A percentile compares a stretch with the other conserved stretches of the same genome.
These are phyloP conservation scores for Sanderia malayensis DNA, from an alignment of 30 jellyfish, hydroid and myxozoan genomes.

Conservation along the genomic window DNA sequence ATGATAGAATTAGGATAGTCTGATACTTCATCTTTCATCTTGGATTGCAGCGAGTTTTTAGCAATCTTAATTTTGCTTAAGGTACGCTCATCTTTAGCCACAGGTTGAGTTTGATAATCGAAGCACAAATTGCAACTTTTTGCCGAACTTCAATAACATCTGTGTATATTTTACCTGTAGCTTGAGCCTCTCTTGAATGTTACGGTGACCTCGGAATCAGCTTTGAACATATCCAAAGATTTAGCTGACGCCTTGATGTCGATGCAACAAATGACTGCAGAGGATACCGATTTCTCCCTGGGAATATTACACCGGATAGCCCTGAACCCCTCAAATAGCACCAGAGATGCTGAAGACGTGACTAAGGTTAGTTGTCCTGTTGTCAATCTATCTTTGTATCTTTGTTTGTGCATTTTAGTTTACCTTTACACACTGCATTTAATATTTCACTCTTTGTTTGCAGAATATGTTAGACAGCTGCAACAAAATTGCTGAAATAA, in stretches of 20 bases:
- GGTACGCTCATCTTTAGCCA: too few relatives aligned
- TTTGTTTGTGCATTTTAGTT: too few relatives aligned
- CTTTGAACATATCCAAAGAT: constrained; percentile 27
- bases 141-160: too few relatives aligned
- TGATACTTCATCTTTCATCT: too few relatives aligned
- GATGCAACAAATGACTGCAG: constrained; percentile 5
- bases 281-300: constrained; percentile 17
- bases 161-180: not conserved
- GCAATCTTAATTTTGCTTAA: too few relatives aligned
- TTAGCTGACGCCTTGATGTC: constrained; percentile 21
- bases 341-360: constrained; percentile 21
- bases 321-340: constrained; percentile 6
- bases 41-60: too few relatives aligned
- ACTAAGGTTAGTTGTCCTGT: constrained; percentile 14
- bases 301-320: constrained; percentile 17
- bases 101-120: too few relatives aligned
- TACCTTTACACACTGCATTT: not conserved
- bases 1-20: too few relatives aligned
- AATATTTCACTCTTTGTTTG: not conserved
- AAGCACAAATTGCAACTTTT: too few relatives aligned
- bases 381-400: not conserved
- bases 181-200: constrained; percentile 7
- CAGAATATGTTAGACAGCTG: not conserved
- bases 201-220: constrained; percentile 27
- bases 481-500: not conserved